Evolutionary conservation across 2,113 vertebrate genomes (phyloP).

Genomic region (Gila orcuttii): DNA sequence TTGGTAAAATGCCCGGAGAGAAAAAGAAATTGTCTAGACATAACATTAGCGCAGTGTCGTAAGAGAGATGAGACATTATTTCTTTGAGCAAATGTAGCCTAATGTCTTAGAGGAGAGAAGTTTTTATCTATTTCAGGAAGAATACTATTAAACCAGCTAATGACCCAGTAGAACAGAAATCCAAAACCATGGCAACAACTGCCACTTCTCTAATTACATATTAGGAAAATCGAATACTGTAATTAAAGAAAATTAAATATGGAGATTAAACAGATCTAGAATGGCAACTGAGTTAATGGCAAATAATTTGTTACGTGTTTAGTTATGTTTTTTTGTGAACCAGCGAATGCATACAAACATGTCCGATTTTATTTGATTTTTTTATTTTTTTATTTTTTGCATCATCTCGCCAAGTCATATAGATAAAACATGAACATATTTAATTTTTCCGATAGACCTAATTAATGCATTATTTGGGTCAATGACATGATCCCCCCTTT

Average conservation of each 20-base stretch:
- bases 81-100: constrained; percentile 26
- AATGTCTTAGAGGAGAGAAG: constrained; percentile 39
- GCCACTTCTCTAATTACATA: constrained; percentile 55
- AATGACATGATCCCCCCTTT: too few relatives aligned
- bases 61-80: constrained; percentile 41
- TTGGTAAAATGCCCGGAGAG: constrained; percentile 19
- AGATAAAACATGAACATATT: neutral
- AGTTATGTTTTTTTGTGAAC: neutral
- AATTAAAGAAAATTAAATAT: constrained; percentile 56
- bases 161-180: constrained; percentile 57
- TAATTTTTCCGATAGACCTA: neutral
- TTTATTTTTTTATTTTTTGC: neutral
- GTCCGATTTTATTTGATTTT: neutral
- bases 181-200: constrained; percentile 62
- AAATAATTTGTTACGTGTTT: constrained; percentile 5
- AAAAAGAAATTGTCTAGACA: constrained; percentile 16
- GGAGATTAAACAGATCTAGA: constrained; percentile 51
- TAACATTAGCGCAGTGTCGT: constrained; percentile 9
- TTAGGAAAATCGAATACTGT: constrained; percentile 52
- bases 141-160: constrained; percentile 59
- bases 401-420: neutral
- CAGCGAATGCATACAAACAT: neutral
- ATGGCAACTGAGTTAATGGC: constrained; percentile 42
- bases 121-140: constrained; percentile 38
- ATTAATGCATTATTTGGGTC: neutral